phyloP scores from a whole-genome alignment of 2,888 invertebrate species.

The Cephus nigrinus region DNA sequence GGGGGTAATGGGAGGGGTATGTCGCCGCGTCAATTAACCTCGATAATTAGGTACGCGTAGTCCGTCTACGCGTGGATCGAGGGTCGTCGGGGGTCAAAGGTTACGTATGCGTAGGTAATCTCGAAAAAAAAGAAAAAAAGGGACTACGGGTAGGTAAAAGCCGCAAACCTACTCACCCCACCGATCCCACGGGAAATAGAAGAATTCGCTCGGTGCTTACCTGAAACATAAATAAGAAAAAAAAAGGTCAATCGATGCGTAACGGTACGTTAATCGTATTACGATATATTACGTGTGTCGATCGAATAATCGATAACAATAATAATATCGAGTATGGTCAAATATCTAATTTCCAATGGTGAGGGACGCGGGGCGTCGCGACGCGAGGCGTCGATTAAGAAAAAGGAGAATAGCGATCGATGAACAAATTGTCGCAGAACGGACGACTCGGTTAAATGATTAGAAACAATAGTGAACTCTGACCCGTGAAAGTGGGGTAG shows the following conservation, averaged over 20 bases:
- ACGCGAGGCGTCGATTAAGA: neutral
- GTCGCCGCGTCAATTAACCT: slow-evolving; percentile 49
- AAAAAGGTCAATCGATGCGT: slow-evolving; percentile 6
- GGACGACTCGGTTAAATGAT: neutral
- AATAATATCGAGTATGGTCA: neutral
- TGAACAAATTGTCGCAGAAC: neutral
- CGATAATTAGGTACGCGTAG: slow-evolving; percentile 39
- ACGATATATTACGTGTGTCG: neutral
- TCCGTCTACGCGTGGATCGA: neutral
- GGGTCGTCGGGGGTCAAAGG: neutral
- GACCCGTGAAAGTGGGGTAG: neutral
- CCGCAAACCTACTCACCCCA: neutral
- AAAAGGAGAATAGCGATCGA: neutral
- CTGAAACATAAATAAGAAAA: slow-evolving; percentile 38
- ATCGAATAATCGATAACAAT: neutral
- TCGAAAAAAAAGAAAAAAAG: neutral
- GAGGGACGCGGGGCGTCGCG: neutral
- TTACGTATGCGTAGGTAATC: neutral
- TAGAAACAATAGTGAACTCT: neutral
- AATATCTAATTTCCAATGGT: neutral
- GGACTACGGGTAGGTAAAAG: neutral
- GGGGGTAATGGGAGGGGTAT: slow-evolving; percentile 24
- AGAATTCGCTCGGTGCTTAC: slow-evolving; percentile 38
- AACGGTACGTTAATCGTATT: neutral
- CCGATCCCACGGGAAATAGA: neutral